These are phyloP conservation scores for Euclidia mi DNA, from an alignment of 2,888 invertebrate species.

Conservation along the genomic window DNA sequence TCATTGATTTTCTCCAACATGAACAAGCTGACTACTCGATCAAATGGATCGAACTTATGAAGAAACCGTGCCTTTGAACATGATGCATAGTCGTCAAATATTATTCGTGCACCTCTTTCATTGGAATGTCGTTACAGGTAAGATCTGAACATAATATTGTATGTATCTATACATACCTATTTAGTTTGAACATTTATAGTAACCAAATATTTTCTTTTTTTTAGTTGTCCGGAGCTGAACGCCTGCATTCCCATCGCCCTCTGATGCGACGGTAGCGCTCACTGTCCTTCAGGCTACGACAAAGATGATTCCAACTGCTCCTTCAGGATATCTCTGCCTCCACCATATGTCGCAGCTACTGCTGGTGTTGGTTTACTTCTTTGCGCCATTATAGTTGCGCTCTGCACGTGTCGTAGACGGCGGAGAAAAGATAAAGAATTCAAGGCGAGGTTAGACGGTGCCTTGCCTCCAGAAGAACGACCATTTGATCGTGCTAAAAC, in stretches of 20 bases:
- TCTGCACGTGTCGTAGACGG: conserved; percentile 91
- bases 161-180: not conserved
- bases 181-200: not conserved
- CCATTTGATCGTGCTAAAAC: conserved; percentile 90
- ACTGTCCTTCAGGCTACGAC: conserved; percentile 95
- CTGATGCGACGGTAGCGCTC: conserved; percentile 95
- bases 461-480: conserved; percentile 89
- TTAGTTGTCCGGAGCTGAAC: conserved; percentile 94
- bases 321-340: conserved; percentile 92
- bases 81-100: conserved; percentile 84
- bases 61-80: conserved; percentile 88
- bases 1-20: conserved; percentile 93
- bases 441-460: conserved; percentile 90
- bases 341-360: conserved; percentile 91
- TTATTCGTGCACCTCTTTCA: conserved; percentile 81
- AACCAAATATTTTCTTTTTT: too few species aligned
- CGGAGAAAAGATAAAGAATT: conserved; percentile 90
- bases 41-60: conserved; percentile 95
- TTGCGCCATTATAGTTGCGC: conserved; percentile 88
- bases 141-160: too few species aligned
- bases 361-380: conserved; percentile 91
- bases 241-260: conserved; percentile 94
- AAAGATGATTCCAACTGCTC: conserved; percentile 94
- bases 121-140: conserved; percentile 93
- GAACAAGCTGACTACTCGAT: conserved; percentile 93